These are phyloP conservation scores for Elaeidobius kamerunicus DNA, from an alignment of 2,888 invertebrate species.

Conservation along the genomic window DNA sequence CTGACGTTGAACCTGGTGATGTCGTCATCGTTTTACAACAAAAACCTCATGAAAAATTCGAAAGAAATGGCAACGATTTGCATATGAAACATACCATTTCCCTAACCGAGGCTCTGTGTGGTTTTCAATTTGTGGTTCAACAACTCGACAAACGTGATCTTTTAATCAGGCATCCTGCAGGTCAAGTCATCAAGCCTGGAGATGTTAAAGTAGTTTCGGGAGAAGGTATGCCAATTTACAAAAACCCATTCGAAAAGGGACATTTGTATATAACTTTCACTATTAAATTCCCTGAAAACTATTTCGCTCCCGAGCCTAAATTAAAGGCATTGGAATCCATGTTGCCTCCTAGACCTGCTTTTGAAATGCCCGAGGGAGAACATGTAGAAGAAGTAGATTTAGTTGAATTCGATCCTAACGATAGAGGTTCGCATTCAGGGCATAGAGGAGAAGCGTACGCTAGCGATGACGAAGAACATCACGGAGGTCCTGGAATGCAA, in stretches of 20 bases:
- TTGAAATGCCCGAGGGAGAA: conserved; percentile 72
- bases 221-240: conserved; percentile 89
- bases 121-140: conserved; percentile 78
- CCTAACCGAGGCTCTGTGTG: conserved; percentile 88
- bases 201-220: conserved; percentile 72
- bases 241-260: conserved; percentile 83
- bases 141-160: conserved; percentile 88
- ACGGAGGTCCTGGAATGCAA: conserved; percentile 60
- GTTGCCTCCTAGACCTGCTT: conserved; percentile 68
- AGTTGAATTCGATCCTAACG: conserved; percentile 67
- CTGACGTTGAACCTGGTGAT: conserved; percentile 81
- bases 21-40: conserved; percentile 83
- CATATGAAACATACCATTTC: conserved; percentile 71
- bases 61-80: conserved; percentile 72
- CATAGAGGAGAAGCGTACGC: conserved; percentile 68
- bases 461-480: conserved; percentile 64
- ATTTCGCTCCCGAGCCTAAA: conserved; percentile 69
- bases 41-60: conserved; percentile 75
- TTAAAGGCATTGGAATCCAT: conserved; percentile 68
- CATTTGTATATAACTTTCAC: conserved; percentile 84
- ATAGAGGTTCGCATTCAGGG: conserved; percentile 50
- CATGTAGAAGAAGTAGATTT: conserved; percentile 85
- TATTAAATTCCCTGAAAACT: conserved; percentile 78
- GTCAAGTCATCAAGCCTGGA: conserved; percentile 81
- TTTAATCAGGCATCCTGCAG: conserved; percentile 72